These are phyloP conservation scores for Serrognathus titanus DNA, from an alignment of 2,888 invertebrate species.

Conservation along the genomic window DNA sequence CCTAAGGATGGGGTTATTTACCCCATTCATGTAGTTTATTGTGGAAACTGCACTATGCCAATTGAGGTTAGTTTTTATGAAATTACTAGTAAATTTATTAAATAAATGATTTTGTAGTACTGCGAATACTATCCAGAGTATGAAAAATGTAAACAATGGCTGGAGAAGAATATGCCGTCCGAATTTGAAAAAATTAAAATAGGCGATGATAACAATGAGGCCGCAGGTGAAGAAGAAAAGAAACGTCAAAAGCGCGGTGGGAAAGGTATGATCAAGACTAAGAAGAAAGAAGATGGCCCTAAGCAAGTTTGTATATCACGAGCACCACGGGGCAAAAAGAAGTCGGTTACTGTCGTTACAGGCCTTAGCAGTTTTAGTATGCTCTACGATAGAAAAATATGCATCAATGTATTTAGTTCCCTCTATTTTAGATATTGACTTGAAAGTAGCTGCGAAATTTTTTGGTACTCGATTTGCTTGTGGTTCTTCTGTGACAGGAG, in stretches of 20 bases:
- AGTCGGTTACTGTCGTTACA: slow-evolving; percentile 95
- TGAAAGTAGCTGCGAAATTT: slow-evolving; percentile 96
- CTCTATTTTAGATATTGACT: slow-evolving; percentile 77
- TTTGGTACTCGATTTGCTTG: slow-evolving; percentile 98
- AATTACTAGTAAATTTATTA: not conserved
- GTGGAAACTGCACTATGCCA: slow-evolving; percentile 93
- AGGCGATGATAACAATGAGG: slow-evolving; percentile 65
- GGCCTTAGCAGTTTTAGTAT: slow-evolving; percentile 92
- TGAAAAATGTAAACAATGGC: slow-evolving; percentile 96
- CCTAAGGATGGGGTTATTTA: slow-evolving; percentile 64
- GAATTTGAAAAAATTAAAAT: slow-evolving; percentile 87
- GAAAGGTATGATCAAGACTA: slow-evolving; percentile 91
- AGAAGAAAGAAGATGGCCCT: slow-evolving; percentile 89
- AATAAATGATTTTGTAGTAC: slow-evolving; percentile 58
- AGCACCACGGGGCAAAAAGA: slow-evolving; percentile 96
- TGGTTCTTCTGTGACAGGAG: slow-evolving; percentile 98
- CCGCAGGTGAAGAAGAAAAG: slow-evolving; percentile 84
- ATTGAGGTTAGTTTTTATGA: slow-evolving; percentile 64
- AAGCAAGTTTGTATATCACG: slow-evolving; percentile 82
- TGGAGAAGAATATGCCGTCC: slow-evolving; percentile 89
- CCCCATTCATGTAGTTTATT: slow-evolving; percentile 82
- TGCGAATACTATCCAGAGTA: slow-evolving; percentile 98
- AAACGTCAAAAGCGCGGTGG: slow-evolving; percentile 96
- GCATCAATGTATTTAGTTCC: not conserved
- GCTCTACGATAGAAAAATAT: not conserved